A percentile compares a stretch with the other conserved stretches of the same genome.
Evolutionary conservation across 2,888 invertebrate genomes (phyloP).

Genomic region (Tenthredo scrophulariae): DNA sequence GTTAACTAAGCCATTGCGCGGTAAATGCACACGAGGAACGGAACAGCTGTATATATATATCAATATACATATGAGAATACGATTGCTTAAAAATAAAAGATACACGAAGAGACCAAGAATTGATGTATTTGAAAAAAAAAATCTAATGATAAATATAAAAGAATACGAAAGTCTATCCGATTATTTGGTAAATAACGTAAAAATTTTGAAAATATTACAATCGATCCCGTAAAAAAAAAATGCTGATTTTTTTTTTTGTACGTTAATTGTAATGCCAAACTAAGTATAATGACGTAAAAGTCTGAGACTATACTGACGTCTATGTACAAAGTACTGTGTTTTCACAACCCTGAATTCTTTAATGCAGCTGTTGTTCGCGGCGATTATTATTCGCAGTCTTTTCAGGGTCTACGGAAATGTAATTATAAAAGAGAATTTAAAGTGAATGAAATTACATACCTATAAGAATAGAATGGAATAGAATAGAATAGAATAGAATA

Average conservation of each 20-base stretch:
- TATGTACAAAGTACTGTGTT: background rate
- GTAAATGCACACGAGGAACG: background rate
- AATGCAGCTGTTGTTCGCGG: background rate
- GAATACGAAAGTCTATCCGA: background rate
- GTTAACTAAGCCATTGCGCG: conserved; percentile 4
- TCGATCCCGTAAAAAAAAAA: background rate
- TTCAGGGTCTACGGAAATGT: background rate
- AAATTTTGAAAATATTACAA: background rate
- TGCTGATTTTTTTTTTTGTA: background rate
- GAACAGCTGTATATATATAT: conserved; percentile 19
- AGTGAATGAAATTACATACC: background rate
- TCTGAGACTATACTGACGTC: background rate
- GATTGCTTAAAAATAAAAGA: background rate
- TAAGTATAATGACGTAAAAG: background rate
- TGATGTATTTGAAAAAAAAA: background rate
- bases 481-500: background rate
- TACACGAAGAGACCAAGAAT: background rate
- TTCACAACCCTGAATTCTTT: background rate
- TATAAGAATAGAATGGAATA: background rate
- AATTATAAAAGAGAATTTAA: background rate
- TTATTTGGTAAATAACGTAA: background rate
- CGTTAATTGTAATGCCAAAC: background rate
- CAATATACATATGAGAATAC: background rate
- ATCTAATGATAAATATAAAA: background rate
- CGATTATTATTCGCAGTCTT: background rate